Conservation (phyloP, 2,797 vertebrate genomes). For the Tapirus indicus region DNA sequence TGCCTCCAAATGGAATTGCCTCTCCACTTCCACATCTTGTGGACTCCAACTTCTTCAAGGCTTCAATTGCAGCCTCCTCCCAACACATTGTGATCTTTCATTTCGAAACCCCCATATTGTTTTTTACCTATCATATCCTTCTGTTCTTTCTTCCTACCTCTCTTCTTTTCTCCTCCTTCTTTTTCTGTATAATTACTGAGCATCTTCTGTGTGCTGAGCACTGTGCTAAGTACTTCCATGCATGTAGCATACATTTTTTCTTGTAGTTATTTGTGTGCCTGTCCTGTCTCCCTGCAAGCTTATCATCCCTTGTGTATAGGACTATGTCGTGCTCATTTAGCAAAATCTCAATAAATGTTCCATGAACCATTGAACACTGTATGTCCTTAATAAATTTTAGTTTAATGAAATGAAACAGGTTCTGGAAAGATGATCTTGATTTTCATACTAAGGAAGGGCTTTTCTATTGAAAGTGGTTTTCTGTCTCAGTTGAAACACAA, state of each 20-base stretch:
- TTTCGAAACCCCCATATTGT: neutral
- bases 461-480: neutral
- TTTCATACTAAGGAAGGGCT: neutral
- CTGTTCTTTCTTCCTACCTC: neutral
- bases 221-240: neutral
- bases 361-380: neutral
- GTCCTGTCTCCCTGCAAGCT: neutral
- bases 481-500: neutral
- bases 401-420: neutral
- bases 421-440: neutral
- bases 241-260: neutral
- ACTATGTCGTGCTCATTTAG: neutral
- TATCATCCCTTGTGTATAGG: neutral
- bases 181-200: neutral
- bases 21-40: neutral
- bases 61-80: neutral
- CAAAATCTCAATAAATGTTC: neutral
- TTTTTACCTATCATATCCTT: neutral
- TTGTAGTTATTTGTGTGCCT: neutral
- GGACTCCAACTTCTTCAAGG: neutral
- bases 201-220: neutral
- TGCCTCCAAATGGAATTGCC: neutral
- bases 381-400: conserved; percentile 6
- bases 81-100: neutral
- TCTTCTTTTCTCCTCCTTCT: neutral